Conservation (phyloP, 1,140 invertebrate species). For the Drosophila baimaii region DNA sequence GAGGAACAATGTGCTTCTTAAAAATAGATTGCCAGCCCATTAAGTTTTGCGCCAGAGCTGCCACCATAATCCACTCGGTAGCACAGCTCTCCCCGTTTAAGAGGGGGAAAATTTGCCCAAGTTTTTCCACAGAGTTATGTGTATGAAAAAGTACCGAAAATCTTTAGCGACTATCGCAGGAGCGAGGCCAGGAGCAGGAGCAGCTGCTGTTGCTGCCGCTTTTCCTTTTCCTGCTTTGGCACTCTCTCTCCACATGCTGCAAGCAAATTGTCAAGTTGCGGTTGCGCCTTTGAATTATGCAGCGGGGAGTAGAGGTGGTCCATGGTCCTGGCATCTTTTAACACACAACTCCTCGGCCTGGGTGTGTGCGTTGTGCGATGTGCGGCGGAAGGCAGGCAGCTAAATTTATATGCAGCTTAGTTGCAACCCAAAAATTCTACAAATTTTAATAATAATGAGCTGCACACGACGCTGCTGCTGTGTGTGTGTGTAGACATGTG, state of each 20-base stretch:
- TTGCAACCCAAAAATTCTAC: conserved; percentile 81
- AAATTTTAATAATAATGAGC: conserved; percentile 83
- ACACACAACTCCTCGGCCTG: conserved; percentile 53
- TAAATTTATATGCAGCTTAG: conserved; percentile 82
- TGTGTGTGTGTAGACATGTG: conserved; percentile 57
- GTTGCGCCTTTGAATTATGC: conserved; percentile 81
- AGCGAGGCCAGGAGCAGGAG: not conserved
- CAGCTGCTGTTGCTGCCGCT: conserved; percentile 34
- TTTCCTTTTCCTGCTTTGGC: conserved; percentile 48
- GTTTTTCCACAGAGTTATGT: conserved; percentile 65
- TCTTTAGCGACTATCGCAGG: conserved; percentile 47
- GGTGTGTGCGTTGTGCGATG: too few species aligned
- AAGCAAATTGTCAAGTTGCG: conserved; percentile 80
- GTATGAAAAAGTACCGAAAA: conserved; percentile 58
- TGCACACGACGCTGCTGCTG: conserved; percentile 40
- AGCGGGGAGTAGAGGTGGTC: conserved; percentile 23
- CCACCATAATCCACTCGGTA: conserved; percentile 26
- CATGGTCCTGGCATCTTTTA: conserved; percentile 59
- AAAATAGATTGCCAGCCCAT: conserved; percentile 63
- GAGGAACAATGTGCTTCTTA: conserved; percentile 54
- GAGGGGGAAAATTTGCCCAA: conserved; percentile 41
- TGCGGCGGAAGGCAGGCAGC: conserved; percentile 45
- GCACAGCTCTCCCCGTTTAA: not conserved
- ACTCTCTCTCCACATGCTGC: conserved; percentile 55
- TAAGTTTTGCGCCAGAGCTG: conserved; percentile 41